Evolutionary conservation across 2,113 vertebrate genomes (phyloP), one percentile per base, ranked within the genome.

Genomic region (Ailuropoda melanoleuca): DNA sequence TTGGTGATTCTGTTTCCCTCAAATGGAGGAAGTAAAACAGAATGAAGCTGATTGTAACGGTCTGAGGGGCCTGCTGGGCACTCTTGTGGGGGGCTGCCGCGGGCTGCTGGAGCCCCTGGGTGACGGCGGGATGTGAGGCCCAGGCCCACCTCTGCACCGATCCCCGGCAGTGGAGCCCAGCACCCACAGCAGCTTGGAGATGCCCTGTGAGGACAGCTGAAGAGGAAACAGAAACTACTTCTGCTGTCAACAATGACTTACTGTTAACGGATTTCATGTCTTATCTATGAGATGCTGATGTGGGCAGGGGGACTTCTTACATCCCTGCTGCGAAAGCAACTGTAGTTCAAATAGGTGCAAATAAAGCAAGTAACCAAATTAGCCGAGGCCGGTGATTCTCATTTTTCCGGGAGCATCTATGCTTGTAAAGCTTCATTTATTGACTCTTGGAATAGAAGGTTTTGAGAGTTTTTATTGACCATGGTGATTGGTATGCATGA

Each of bases 91-190:
- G 70, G 7, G 37, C 82, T 37, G 72, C 26, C 11, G 0, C 0
- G 34, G 37, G 48, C 24, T 34, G 15, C 18, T 8, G 53, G 56
- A 11, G 23, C 34, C 15, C n/a, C 5, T 9, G 14, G 31, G 74
- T 11, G 84, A 43, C 58, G 1, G 19, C 4, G 3, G 19, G 78
- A 55, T 31, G 9, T 9, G 11, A 37, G 26, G 53, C 39, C 39
- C 34, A 19, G 64, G 37, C 4, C 39, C 11, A 23, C 50, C 37
- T 29, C 60, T 39, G 81, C 75, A 4, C 70, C 68, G 43, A 26
- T 13, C 8, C 9, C 1, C 0, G 0, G 89, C 2, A 68, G 37
- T 0, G 0, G 26, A 78, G 31, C 24, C 43, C 4, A 1, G 74
- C 77, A 70, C 0, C 3, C 43, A 88, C 37, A 31, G 37, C 29